phyloP scores from a whole-genome alignment of 1,140 invertebrate genomes.

The Drosophila nasuta region DNA sequence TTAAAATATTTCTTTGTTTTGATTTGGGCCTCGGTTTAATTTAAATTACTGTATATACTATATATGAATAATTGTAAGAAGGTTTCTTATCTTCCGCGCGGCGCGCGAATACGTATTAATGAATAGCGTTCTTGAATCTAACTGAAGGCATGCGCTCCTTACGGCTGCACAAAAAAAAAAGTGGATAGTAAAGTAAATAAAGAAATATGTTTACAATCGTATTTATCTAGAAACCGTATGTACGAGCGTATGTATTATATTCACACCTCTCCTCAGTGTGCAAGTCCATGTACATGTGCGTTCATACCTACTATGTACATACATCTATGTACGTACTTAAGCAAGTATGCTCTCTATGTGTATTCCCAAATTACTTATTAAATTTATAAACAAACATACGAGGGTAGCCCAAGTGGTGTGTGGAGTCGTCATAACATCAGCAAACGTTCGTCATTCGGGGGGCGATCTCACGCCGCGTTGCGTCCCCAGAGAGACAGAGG shows the following conservation, averaged over 20 bases:
- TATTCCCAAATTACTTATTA: constrained; percentile 15
- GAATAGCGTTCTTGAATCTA: constrained; percentile 31
- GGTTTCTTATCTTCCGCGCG: constrained; percentile 37
- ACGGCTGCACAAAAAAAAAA: constrained; percentile 12
- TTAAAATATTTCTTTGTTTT: constrained; percentile 2
- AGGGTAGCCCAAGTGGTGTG: constrained; percentile 16
- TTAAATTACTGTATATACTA: background rate
- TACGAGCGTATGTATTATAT: constrained; percentile 10
- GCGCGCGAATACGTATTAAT: constrained; percentile 26
- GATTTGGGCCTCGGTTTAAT: background rate
- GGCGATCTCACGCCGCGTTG: constrained; percentile 8
- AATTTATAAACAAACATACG: constrained; percentile 17
- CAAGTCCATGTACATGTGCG: constrained; percentile 2
- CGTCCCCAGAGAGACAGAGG: background rate
- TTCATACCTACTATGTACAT: background rate
- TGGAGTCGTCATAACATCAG: background rate
- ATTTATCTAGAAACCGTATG: constrained; percentile 28
- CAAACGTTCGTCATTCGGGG: constrained; percentile 10
- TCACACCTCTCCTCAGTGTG: constrained; percentile 9
- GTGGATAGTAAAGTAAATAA: constrained; percentile 32
- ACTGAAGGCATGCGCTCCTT: constrained; percentile 37
- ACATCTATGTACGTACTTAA: constrained; percentile 3
- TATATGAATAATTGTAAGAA: constrained; percentile 8
- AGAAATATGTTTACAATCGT: constrained; percentile 23
- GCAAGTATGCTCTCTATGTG: constrained; percentile 13